Conservation (phyloP, 2,113 vertebrate species). For the Tor tambroides region DNA sequence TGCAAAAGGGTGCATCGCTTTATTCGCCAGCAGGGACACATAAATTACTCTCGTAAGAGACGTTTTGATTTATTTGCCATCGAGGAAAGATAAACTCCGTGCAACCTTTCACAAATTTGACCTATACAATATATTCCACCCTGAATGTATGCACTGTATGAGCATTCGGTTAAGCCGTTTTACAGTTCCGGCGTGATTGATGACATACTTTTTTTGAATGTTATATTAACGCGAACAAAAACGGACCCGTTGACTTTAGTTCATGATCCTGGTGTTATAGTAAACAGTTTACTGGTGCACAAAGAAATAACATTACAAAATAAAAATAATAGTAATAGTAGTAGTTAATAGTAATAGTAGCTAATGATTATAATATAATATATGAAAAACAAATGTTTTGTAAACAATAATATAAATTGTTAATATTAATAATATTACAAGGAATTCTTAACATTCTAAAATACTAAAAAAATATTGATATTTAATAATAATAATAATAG, state of each 20-base stretch:
- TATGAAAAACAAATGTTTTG: too few species aligned
- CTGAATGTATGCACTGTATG: neutral
- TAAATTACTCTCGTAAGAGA: constrained; percentile 72
- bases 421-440: too few species aligned
- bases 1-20: constrained; percentile 66
- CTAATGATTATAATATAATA: too few species aligned
- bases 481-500: too few species aligned
- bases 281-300: neutral
- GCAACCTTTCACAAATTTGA: constrained; percentile 66
- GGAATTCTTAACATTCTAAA: too few species aligned
- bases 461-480: too few species aligned
- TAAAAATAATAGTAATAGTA: too few species aligned
- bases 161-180: neutral
- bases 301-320: neutral
- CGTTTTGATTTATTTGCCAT: constrained; percentile 67
- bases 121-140: constrained; percentile 58
- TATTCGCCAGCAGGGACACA: constrained; percentile 69
- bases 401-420: too few species aligned
- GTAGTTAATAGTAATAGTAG: too few species aligned
- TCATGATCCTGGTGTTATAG: neutral
- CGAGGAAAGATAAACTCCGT: constrained; percentile 61
- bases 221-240: neutral
- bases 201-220: neutral
- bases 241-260: neutral
- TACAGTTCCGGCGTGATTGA: neutral